A percentile compares a stretch with the other conserved stretches of the same genome.
phyloP scores from a whole-genome alignment of 2,888 invertebrate genomes.

The Drosophila mayaguana region DNA sequence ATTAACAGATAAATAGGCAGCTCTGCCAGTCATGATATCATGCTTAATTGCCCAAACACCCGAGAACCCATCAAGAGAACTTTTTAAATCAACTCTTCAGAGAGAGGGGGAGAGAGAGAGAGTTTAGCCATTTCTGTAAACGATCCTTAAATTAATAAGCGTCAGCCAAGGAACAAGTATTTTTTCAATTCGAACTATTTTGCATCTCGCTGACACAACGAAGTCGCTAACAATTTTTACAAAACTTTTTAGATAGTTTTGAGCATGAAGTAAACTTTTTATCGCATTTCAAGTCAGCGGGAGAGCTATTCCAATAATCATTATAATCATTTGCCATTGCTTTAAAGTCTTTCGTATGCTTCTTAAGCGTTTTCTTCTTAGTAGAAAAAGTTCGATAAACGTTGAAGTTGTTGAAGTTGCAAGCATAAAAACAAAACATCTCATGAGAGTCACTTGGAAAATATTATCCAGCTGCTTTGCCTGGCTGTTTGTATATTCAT shows the following conservation, averaged over 20 bases:
- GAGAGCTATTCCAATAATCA: neutral
- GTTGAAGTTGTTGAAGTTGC: neutral
- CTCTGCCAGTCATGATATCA: neutral
- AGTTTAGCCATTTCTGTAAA: too few relatives aligned
- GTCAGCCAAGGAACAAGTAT: too few relatives aligned
- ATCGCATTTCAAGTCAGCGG: neutral
- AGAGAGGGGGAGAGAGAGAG: too few relatives aligned
- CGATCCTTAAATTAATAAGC: too few relatives aligned
- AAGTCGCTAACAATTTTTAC: neutral
- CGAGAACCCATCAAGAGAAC: too few relatives aligned
- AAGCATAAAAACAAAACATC: neutral
- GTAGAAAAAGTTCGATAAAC: neutral
- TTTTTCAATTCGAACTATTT: too few relatives aligned
- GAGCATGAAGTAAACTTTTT: neutral
- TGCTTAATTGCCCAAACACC: neutral
- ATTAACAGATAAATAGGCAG: neutral
- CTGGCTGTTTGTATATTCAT: slow-evolving; percentile 2
- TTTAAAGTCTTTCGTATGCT: neutral
- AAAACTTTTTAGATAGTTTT: neutral
- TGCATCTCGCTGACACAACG: neutral
- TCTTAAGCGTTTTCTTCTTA: neutral
- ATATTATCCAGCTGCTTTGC: neutral
- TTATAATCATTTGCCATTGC: neutral
- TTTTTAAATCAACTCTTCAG: too few relatives aligned
- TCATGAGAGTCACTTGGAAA: neutral